Evolutionary conservation across 2,797 vertebrate genomes (phyloP).

Genomic region (Neosilurus mollespiculum): DNA sequence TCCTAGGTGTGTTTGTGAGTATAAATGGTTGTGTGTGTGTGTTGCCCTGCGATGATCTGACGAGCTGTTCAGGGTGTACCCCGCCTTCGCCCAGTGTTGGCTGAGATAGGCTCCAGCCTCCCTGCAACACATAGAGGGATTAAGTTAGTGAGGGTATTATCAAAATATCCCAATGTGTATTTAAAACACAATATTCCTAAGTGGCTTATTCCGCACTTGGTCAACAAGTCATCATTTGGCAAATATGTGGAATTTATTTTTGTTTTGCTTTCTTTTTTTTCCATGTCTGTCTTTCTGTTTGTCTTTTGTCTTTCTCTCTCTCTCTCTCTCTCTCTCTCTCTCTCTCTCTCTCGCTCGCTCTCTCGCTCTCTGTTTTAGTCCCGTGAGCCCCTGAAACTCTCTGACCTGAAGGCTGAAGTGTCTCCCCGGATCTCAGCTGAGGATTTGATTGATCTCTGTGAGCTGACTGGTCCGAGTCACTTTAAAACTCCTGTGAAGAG

Average conservation of each 20-base stretch:
- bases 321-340: constrained; percentile 33
- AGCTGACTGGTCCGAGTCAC: constrained; percentile 77
- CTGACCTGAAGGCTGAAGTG: constrained; percentile 91
- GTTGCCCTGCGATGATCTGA: too few species aligned
- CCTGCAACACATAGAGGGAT: too few species aligned
- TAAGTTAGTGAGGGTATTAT: background rate
- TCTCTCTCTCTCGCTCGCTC: background rate
- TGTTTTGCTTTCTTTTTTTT: too few species aligned
- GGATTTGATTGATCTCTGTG: constrained; percentile 94
- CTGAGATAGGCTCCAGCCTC: too few species aligned
- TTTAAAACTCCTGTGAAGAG: constrained; percentile 83
- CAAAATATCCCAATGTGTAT: background rate
- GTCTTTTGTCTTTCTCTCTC: background rate
- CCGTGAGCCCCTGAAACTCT: constrained; percentile 87
- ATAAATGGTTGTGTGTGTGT: too few species aligned
- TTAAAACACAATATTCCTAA: background rate
- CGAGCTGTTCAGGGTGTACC: too few species aligned
- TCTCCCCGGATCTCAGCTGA: constrained; percentile 94
- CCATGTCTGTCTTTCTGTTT: background rate
- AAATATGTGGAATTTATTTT: too few species aligned
- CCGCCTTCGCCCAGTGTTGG: too few species aligned
- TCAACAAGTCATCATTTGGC: background rate
- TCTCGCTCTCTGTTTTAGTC: constrained; percentile 70
- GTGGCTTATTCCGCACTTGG: background rate
- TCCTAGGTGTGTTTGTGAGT: too few species aligned